A percentile compares a stretch with the other conserved stretches of the same genome.
Evolutionary conservation across 2,797 vertebrate genomes (phyloP).

Genomic region (Sebastes cheni): DNA sequence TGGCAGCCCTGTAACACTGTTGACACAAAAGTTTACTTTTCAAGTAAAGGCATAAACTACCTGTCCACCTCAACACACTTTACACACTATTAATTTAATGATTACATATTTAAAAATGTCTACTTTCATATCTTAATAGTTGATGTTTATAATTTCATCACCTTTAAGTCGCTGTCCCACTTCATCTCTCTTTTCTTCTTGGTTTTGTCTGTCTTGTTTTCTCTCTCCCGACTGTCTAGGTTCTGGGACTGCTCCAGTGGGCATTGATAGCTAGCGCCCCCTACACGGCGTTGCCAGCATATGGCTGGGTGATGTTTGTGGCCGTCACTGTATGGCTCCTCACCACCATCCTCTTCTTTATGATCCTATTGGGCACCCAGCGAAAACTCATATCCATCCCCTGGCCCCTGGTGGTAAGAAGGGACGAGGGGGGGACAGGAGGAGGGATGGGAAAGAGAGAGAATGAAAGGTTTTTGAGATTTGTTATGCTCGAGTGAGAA

Average conservation of each 20-base stretch:
- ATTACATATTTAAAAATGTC: not conserved
- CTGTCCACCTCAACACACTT: not conserved
- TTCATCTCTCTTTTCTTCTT: not conserved
- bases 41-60: no score
- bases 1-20: no score
- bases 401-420: constrained; percentile 87
- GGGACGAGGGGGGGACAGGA: accelerated
- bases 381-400: constrained; percentile 79
- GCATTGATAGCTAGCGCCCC: constrained; percentile 82
- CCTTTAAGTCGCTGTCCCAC: not conserved
- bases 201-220: not conserved
- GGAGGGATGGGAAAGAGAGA: not conserved
- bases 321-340: constrained; percentile 90
- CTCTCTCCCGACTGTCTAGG: constrained; percentile 64
- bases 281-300: constrained; percentile 57
- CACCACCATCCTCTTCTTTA: constrained; percentile 84
- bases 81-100: not conserved
- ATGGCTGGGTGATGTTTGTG: constrained; percentile 94
- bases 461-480: not conserved
- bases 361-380: constrained; percentile 82
- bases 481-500: not conserved
- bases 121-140: not conserved
- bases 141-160: not conserved
- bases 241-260: constrained; percentile 91
- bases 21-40: no score